phyloP scores from a whole-genome alignment of 2,113 vertebrate species.

The Podilymbus podiceps region DNA sequence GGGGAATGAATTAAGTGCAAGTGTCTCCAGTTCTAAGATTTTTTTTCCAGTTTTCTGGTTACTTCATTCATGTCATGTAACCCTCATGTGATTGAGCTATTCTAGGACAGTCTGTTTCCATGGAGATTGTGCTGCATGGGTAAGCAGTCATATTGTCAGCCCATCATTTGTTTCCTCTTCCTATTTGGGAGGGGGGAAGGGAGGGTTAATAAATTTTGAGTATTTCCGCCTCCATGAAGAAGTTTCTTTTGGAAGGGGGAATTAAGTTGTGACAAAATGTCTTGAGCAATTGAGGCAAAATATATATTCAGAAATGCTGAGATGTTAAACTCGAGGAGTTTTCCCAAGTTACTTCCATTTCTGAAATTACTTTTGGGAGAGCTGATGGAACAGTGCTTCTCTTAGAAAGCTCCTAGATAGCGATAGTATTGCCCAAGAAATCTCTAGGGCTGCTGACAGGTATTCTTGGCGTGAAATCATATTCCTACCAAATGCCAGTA shows the following conservation, averaged over 20 bases:
- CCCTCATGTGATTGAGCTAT: conserved; percentile 57
- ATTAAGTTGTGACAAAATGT: neutral
- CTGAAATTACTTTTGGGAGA: neutral
- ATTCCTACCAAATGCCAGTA: neutral
- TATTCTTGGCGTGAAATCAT: neutral
- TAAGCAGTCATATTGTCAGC: conserved; percentile 40
- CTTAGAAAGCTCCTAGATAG: neutral
- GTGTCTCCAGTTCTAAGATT: neutral
- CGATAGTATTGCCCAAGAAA: neutral
- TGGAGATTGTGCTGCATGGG: conserved; percentile 41
- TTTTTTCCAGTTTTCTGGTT: conserved; percentile 45
- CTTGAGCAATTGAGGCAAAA: neutral
- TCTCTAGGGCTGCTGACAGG: neutral
- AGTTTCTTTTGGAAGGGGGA: neutral
- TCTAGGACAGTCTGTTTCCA: conserved; percentile 62
- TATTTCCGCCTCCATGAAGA: neutral
- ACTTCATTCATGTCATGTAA: conserved; percentile 63
- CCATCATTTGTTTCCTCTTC: conserved; percentile 55
- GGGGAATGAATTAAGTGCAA: neutral
- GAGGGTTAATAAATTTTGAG: neutral
- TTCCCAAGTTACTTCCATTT: neutral
- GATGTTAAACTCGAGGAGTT: neutral
- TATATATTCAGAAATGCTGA: neutral
- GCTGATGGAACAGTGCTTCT: neutral
- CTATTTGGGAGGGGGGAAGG: neutral